These are phyloP conservation scores for Ceuthmochares aereus DNA, from an alignment of 2,113 vertebrate species.

Conservation along the genomic window DNA sequence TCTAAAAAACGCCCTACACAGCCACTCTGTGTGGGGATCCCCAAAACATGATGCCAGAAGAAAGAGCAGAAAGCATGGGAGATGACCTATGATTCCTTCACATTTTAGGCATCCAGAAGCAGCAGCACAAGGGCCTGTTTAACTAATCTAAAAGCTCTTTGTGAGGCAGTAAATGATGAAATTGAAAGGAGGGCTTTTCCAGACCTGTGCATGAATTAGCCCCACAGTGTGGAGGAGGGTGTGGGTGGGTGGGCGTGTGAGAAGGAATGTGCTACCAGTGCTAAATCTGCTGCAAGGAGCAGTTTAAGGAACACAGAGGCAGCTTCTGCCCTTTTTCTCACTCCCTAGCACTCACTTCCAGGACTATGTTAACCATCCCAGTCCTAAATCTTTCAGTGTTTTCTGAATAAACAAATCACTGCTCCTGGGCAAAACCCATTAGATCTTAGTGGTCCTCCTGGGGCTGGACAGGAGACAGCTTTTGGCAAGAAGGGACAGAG, in stretches of 20 bases:
- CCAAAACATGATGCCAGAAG: background rate
- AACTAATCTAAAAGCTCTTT: background rate
- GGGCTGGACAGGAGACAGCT: background rate
- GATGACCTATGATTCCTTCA: background rate
- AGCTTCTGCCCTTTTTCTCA: background rate
- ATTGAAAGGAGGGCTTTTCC: background rate
- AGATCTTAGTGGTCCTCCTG: background rate
- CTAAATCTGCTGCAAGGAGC: background rate
- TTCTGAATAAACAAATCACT: background rate
- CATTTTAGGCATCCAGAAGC: background rate
- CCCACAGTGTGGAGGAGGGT: background rate
- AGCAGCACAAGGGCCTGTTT: background rate
- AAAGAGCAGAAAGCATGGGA: background rate
- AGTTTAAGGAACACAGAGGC: background rate
- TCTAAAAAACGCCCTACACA: background rate
- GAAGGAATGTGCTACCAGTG: background rate
- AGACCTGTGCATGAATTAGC: background rate
- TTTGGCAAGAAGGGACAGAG: background rate
- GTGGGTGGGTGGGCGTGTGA: background rate
- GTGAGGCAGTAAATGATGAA: background rate
- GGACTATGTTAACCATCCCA: background rate
- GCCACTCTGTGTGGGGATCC: rapidly evolving
- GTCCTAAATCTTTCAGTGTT: background rate
- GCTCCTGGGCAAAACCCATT: background rate
- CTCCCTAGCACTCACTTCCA: background rate